Conservation (phyloP, 1,140 invertebrate genomes). For the Acromyrmex heyeri region DNA sequence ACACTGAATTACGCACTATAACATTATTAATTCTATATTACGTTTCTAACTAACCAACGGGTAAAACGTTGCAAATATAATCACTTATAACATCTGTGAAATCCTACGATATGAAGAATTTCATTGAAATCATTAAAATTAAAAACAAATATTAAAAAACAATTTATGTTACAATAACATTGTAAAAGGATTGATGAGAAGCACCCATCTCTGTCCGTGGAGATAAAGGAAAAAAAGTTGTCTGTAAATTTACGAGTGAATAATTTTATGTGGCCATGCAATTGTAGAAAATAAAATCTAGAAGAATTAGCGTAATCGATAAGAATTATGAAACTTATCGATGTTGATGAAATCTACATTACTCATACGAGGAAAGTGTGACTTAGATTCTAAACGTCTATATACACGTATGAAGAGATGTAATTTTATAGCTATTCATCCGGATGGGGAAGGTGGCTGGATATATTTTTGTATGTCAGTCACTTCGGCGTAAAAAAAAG, state of each 20-base stretch:
- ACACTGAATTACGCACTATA: background rate
- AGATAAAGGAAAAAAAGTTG: background rate
- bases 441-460: constrained; percentile 25
- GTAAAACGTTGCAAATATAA: constrained; percentile 1
- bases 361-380: constrained; percentile 23
- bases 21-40: background rate
- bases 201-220: background rate
- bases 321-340: background rate
- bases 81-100: background rate
- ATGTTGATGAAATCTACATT: background rate
- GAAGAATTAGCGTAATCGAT: constrained; percentile 7
- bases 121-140: constrained; percentile 22
- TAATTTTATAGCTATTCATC: constrained; percentile 54
- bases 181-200: background rate
- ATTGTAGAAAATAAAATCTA: constrained; percentile 1
- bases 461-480: constrained; percentile 62
- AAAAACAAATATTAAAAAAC: constrained; percentile 13
- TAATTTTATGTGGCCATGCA: constrained; percentile 19
- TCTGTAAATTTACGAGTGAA: background rate
- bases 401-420: constrained; percentile 22
- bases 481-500: constrained; percentile 24
- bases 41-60: background rate
- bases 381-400: constrained; percentile 40
- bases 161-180: constrained; percentile 22
- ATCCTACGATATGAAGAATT: constrained; percentile 31